These are phyloP conservation scores for Dryoscopus gambensis DNA, from an alignment of 2,113 vertebrate genomes.

Conservation along the genomic window DNA sequence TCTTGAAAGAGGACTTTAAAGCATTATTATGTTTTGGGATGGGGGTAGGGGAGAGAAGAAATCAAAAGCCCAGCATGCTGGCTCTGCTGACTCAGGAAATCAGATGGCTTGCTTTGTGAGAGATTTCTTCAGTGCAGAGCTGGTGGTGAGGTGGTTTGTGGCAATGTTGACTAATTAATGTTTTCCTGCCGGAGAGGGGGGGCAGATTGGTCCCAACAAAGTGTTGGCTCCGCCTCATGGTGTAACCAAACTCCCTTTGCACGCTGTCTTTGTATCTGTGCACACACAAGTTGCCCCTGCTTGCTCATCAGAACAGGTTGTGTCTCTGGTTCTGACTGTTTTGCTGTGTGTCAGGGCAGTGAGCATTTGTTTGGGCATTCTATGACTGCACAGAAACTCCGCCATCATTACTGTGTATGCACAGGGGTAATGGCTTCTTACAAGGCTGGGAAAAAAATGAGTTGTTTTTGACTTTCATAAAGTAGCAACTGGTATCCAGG, in stretches of 20 bases:
- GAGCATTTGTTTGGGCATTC: not conserved
- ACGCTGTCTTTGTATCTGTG: accelerated
- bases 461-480: not conserved
- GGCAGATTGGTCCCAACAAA: not conserved
- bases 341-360: not conserved
- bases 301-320: not conserved
- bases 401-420: accelerated
- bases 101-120: not conserved
- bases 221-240: not conserved
- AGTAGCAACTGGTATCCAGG: not conserved
- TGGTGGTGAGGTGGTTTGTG: not conserved
- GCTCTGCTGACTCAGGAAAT: not conserved
- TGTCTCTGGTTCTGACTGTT: not conserved
- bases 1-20: not conserved
- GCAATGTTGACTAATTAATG: not conserved
- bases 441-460: not conserved
- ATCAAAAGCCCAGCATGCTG: not conserved
- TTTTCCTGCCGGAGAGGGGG: accelerated
- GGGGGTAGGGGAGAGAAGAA: not conserved
- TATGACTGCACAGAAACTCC: not conserved
- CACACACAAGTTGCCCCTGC: not conserved
- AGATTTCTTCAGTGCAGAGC: not conserved
- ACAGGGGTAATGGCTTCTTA: not conserved
- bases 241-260: not conserved
- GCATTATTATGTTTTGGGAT: not conserved